Evolutionary conservation across 2,113 vertebrate species (phyloP).

Genomic region (Machaerirhynchus nigripectus): DNA sequence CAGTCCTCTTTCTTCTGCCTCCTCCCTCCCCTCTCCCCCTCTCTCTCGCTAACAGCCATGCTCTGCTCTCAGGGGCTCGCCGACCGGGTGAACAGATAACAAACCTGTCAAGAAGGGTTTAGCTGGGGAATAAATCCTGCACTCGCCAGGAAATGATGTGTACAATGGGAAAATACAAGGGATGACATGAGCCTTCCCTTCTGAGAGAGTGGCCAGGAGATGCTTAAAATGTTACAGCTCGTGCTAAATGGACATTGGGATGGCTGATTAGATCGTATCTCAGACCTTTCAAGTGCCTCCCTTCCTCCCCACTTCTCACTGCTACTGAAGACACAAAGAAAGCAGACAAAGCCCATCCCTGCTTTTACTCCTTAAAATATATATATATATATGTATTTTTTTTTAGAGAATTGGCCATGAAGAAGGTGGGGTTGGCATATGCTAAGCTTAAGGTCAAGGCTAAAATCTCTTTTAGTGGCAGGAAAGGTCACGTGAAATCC

Average conservation of each 20-base stretch:
- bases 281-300: conserved; percentile 71
- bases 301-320: conserved; percentile 66
- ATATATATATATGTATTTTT: not conserved
- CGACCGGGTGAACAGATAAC: conserved; percentile 87
- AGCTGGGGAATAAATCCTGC: conserved; percentile 82
- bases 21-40: conserved; percentile 26
- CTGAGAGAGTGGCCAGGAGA: conserved; percentile 72
- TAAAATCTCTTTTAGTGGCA: conserved; percentile 71
- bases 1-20: conserved; percentile 62
- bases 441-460: conserved; percentile 78
- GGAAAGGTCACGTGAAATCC: conserved; percentile 79
- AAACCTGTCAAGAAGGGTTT: conserved; percentile 87
- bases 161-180: conserved; percentile 74
- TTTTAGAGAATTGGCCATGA: conserved; percentile 68
- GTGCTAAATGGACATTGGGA: conserved; percentile 73
- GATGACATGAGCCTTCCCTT: conserved; percentile 78
- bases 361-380: not conserved
- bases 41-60: conserved; percentile 76
- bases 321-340: conserved; percentile 59
- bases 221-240: conserved; percentile 73
- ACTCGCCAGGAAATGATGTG: conserved; percentile 81
- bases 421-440: conserved; percentile 67
- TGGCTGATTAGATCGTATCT: conserved; percentile 82
- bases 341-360: conserved; percentile 69
- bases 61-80: conserved; percentile 81